Evolutionary conservation across 2,113 vertebrate species (phyloP).

Genomic region (Rynchops niger): DNA sequence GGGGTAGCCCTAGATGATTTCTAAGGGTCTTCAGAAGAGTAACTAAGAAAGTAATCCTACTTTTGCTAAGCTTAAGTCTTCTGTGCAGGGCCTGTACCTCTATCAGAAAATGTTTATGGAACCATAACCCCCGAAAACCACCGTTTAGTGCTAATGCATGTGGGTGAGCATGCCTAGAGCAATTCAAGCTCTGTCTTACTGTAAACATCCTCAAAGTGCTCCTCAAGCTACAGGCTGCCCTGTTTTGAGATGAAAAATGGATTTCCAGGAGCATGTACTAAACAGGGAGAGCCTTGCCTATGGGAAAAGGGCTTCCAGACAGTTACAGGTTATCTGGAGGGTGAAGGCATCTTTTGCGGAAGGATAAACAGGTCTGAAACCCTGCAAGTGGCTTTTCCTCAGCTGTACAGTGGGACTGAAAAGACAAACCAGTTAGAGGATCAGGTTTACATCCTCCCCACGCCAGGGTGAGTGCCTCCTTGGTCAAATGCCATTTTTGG

Average conservation of each 20-base stretch:
- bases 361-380: background rate
- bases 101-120: background rate
- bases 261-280: background rate
- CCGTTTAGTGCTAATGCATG: background rate
- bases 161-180: background rate
- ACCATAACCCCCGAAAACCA: background rate
- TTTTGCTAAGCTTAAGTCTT: background rate
- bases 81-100: background rate
- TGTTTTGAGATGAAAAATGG: background rate
- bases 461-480: background rate
- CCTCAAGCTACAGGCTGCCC: background rate
- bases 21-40: background rate
- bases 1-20: background rate
- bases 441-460: background rate
- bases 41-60: background rate
- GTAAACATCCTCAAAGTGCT: background rate
- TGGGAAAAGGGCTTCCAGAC: background rate
- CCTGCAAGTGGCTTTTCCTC: background rate
- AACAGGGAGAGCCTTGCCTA: background rate
- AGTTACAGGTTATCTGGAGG: background rate
- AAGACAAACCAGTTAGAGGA: background rate
- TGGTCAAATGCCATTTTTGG: background rate
- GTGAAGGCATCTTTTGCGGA: background rate
- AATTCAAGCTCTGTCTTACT: background rate
- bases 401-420: fast-evolving